Evolutionary conservation across 2,797 vertebrate genomes (phyloP), one percentile per base, ranked within the genome.

Genomic region (Huso huso): DNA sequence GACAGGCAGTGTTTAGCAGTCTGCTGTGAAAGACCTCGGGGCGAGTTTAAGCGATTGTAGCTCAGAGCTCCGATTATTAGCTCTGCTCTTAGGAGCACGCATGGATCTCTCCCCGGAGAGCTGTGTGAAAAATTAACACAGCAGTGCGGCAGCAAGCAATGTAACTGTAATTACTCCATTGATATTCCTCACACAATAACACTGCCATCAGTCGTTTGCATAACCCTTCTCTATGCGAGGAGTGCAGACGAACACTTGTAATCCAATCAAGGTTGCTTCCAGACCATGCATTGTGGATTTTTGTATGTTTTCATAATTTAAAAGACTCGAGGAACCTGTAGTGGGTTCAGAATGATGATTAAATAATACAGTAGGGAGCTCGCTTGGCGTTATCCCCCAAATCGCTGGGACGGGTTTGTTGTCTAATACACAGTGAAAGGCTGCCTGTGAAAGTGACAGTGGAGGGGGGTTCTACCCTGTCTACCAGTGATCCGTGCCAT

Each of bases 111-210:
- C 92, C 93, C 92, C 75, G 66, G 93, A 93, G 93, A 95, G 89
- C 73, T 73, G 83, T 83, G 91, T 95, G 94, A 93, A 94, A 98
- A 94, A 98, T 98, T 96, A 96, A 94, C 88, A 86, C 86, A 79
- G 88, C 81, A 83, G 88, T 83, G 80, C 80, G 80, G 90, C 87
- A 90, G 91, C 88, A 82, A 91, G 91, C 90, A 88, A 88, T 91
- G 91, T 91, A 94, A 94, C 95, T 93, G 95, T 99, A 99, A 99
- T 99, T 98, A 97, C 95, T 98, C 94, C 94, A 97, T 98, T 98
- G 96, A 99, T 97, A 99, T 98, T 97, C 96, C 92, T 93, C 87
- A 84, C 93, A 95, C 95, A 96, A 96, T 97, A 95, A 95, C 85
- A 86, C 94, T 97, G 96, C 95, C 95, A 94, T 92, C 83, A 89